Evolutionary conservation across 2,797 vertebrate genomes (phyloP).

Genomic region (Squalus acanthias): DNA sequence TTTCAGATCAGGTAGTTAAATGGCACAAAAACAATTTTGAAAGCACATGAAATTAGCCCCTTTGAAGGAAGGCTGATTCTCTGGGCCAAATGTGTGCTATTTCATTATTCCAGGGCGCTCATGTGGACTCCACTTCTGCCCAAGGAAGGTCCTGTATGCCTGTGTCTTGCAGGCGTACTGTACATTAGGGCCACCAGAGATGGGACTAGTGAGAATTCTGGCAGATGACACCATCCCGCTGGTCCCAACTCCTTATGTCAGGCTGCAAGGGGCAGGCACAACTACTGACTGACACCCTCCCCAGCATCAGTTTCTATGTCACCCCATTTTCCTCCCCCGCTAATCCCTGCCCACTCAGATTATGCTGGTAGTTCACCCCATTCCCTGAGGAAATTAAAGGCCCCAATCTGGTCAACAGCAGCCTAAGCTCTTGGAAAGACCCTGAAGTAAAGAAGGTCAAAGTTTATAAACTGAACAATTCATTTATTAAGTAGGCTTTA

Average conservation of each 20-base stretch:
- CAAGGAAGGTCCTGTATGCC: not conserved
- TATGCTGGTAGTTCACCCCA: not conserved
- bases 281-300: not conserved
- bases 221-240: not conserved
- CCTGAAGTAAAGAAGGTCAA: not conserved
- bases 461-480: not conserved
- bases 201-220: not conserved
- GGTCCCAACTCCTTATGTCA: too few relatives aligned
- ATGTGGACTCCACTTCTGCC: not conserved
- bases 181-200: not conserved
- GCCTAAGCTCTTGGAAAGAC: not conserved
- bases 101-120: not conserved
- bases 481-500: not conserved
- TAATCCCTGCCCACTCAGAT: not conserved
- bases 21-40: not conserved
- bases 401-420: not conserved
- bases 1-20: not conserved
- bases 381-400: not conserved
- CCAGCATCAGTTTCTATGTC: not conserved
- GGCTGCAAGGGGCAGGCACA: not conserved
- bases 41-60: too few relatives aligned
- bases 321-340: not conserved
- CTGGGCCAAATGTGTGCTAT: not conserved
- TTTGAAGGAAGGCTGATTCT: too few relatives aligned
- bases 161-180: not conserved